A percentile compares a stretch with the other conserved stretches of the same genome.
Conservation (phyloP, 64 coral and sea anemone species). For the Catalaphyllia jardinei region DNA sequence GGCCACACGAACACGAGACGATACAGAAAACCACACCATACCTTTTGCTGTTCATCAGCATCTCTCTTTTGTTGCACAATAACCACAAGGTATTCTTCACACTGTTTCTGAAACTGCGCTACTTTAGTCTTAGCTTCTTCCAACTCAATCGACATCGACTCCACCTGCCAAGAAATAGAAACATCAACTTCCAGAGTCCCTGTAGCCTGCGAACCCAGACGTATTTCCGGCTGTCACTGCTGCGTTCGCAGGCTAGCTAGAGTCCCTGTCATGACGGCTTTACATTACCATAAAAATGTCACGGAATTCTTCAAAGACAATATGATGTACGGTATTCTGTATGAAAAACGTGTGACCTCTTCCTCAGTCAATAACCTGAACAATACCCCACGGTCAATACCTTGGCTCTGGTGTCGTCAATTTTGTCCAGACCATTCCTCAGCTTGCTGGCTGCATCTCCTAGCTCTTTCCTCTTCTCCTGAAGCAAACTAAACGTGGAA, state of each 20-base stretch:
- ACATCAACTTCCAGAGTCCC: not conserved
- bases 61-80: constrained; percentile 99
- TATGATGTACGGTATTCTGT: too few relatives aligned
- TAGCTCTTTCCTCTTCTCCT: constrained; percentile 94
- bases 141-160: constrained; percentile 97
- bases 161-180: constrained; percentile 66
- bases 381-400: not conserved
- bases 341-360: too few relatives aligned
- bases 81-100: constrained; percentile 95
- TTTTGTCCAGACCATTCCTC: constrained; percentile 97
- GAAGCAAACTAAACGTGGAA: constrained; percentile 57
- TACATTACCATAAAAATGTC: too few relatives aligned
- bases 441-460: constrained; percentile 95
- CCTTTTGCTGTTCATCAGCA: constrained; percentile 99
- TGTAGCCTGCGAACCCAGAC: too few relatives aligned
- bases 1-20: not conserved
- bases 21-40: not conserved
- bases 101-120: constrained; percentile 96
- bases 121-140: constrained; percentile 98
- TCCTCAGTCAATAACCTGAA: too few relatives aligned
- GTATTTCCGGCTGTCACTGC: too few relatives aligned
- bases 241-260: too few relatives aligned
- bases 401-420: constrained; percentile 97
- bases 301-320: too few relatives aligned
- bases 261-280: too few relatives aligned